phyloP scores from a whole-genome alignment of 2,888 invertebrate species.

The Heliconius hortense region DNA sequence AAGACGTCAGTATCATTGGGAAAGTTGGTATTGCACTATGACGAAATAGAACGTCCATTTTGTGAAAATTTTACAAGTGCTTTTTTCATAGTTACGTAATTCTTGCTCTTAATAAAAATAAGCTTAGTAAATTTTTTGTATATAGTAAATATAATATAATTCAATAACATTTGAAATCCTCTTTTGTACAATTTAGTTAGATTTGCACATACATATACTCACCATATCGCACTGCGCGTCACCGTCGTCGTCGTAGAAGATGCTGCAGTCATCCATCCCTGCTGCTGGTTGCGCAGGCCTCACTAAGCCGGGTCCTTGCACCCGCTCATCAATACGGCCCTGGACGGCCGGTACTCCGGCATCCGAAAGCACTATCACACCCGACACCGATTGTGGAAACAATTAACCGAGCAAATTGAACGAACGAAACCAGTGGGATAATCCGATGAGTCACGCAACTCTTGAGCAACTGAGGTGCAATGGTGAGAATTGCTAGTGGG shows the following conservation, averaged over 20 bases:
- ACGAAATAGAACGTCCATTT: conserved; percentile 43
- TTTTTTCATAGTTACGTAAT: conserved; percentile 42
- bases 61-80: conserved; percentile 40
- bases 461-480: conserved; percentile 57
- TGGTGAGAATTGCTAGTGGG: conserved; percentile 49
- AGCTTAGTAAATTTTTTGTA: not conserved
- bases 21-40: conserved; percentile 34
- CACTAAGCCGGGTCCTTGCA: conserved; percentile 62
- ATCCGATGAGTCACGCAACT: conserved; percentile 75
- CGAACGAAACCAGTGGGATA: conserved; percentile 65
- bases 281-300: conserved; percentile 59
- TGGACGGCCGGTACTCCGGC: conserved; percentile 77
- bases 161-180: not conserved
- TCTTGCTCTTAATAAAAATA: conserved; percentile 18
- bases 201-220: conserved; percentile 51
- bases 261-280: conserved; percentile 79
- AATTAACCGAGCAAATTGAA: conserved; percentile 59
- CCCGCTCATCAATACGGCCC: conserved; percentile 74
- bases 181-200: not conserved
- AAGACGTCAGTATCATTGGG: conserved; percentile 15
- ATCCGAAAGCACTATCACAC: conserved; percentile 66
- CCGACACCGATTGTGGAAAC: conserved; percentile 51
- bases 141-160: not conserved
- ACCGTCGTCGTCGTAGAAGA: conserved; percentile 81
- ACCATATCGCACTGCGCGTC: conserved; percentile 80